A percentile compares a stretch with the other conserved stretches of the same genome.
These are phyloP conservation scores for Trachelus stipa DNA, from an alignment of 2,888 invertebrate genomes.

Conservation along the genomic window DNA sequence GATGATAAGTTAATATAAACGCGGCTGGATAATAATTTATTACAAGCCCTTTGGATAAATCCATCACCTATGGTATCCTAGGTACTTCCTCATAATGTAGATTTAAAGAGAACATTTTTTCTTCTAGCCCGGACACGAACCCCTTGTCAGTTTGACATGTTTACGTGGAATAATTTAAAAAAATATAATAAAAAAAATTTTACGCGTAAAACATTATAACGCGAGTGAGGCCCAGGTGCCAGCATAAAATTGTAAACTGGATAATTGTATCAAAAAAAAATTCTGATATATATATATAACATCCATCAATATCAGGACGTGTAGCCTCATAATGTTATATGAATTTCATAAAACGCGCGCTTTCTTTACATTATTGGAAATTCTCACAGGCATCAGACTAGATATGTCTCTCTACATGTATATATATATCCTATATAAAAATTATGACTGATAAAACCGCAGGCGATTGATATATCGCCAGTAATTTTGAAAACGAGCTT, in stretches of 20 bases:
- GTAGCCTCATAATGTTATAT: neutral
- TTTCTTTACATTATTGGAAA: neutral
- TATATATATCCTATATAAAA: no score
- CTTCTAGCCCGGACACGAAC: no score
- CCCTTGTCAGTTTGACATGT: neutral
- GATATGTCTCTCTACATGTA: neutral
- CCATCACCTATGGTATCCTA: neutral
- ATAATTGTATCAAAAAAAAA: neutral
- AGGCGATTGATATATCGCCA: neutral
- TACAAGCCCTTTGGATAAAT: neutral
- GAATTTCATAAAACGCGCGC: neutral
- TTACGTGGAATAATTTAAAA: no score
- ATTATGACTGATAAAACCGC: neutral
- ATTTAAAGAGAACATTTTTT: no score
- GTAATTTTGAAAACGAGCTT: neutral
- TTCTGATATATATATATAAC: neutral
- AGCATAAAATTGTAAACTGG: no score
- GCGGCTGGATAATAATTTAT: constrained; percentile 1
- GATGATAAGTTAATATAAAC: constrained; percentile 8
- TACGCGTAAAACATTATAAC: no score
- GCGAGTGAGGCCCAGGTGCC: no score
- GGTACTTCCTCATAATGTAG: no score
- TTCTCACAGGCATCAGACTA: neutral
- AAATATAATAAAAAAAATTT: no score
- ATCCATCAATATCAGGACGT: neutral